Percentiles rank a stretch among this genome's conserved stretches.
Conservation (phyloP, 2,797 vertebrate species). For the Oryzias sinensis region DNA sequence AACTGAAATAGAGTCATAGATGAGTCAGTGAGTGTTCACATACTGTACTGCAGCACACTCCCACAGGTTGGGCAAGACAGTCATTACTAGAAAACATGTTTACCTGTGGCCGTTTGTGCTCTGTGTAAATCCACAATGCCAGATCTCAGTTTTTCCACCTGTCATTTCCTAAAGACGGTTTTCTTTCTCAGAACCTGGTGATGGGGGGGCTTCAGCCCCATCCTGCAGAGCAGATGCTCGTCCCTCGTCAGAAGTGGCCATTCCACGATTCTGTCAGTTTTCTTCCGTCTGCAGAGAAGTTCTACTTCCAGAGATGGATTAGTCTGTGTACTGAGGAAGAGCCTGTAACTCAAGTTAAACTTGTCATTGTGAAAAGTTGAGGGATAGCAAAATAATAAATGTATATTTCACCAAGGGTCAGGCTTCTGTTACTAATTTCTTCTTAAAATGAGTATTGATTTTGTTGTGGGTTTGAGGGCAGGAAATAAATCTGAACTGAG, state of each 20-base stretch:
- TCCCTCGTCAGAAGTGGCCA: constrained; percentile 83
- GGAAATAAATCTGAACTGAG: constrained; percentile 64
- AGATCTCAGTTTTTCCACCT: constrained; percentile 90
- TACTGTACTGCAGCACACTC: not conserved
- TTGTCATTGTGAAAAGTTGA: constrained; percentile 16
- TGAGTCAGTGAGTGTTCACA: too few relatives aligned
- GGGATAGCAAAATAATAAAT: constrained; percentile 10
- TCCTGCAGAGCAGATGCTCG: constrained; percentile 79
- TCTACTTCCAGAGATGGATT: constrained; percentile 76
- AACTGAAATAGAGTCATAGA: too few relatives aligned
- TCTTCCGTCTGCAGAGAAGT: constrained; percentile 92
- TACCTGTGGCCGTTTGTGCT: not conserved
- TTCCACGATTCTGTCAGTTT: constrained; percentile 85
- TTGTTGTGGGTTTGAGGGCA: constrained; percentile 51
- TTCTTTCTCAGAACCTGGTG: constrained; percentile 84
- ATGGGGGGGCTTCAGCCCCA: constrained; percentile 71
- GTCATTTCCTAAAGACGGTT: constrained; percentile 86
- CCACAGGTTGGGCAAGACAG: not conserved
- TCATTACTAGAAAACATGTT: not conserved
- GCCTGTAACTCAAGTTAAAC: constrained; percentile 13
- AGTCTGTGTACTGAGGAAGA: too few relatives aligned
- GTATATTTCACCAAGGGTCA: constrained; percentile 26
- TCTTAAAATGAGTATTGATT: constrained; percentile 79
- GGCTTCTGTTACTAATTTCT: constrained; percentile 71
- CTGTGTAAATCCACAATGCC: constrained; percentile 75